These are phyloP conservation scores for Drosophila triauraria DNA, from an alignment of 1,140 invertebrate genomes.

Conservation along the genomic window DNA sequence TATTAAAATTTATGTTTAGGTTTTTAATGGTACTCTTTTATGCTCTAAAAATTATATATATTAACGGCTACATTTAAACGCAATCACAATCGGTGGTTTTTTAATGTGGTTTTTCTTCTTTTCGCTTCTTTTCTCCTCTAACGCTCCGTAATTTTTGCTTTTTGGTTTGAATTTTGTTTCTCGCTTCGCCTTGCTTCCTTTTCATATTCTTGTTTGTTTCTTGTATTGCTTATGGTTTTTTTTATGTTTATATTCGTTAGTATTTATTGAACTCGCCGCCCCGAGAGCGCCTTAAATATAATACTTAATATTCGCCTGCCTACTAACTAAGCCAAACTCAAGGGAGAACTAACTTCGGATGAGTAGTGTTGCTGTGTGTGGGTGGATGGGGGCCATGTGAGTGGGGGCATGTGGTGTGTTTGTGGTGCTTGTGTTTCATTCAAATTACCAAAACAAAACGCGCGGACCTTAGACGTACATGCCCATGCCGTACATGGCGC, in stretches of 20 bases:
- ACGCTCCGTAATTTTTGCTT: slow-evolving; percentile 55
- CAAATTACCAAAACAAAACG: slow-evolving; percentile 52
- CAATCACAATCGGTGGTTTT: slow-evolving; percentile 85
- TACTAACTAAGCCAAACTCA: slow-evolving; percentile 57
- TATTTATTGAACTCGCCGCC: slow-evolving; percentile 61
- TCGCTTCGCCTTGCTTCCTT: slow-evolving; percentile 35
- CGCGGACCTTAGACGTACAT: slow-evolving; percentile 91
- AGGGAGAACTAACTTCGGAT: slow-evolving; percentile 60
- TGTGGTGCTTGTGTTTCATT: slow-evolving; percentile 55
- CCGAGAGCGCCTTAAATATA: slow-evolving; percentile 68
- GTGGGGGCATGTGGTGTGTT: slow-evolving; percentile 16
- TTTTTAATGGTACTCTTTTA: slow-evolving; percentile 62
- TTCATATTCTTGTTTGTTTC: slow-evolving; percentile 44
- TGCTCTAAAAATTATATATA: slow-evolving; percentile 81
- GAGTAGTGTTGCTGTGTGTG: slow-evolving; percentile 40
- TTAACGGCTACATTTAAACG: slow-evolving; percentile 84
- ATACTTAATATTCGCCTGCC: slow-evolving; percentile 76
- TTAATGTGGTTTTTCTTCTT: slow-evolving; percentile 68
- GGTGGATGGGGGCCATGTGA: slow-evolving; percentile 27
- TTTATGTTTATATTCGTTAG: slow-evolving; percentile 46
- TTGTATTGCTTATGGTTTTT: slow-evolving; percentile 80
- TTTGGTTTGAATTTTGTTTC: slow-evolving; percentile 70
- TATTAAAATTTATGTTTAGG: slow-evolving; percentile 51
- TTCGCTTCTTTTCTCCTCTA: slow-evolving; percentile 37
- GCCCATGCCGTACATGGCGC: slow-evolving; percentile 95